Percentiles rank a stretch among this genome's conserved stretches.
phyloP scores from a whole-genome alignment of 1,140 invertebrate species.

The Zeugodacus cucurbitae region DNA sequence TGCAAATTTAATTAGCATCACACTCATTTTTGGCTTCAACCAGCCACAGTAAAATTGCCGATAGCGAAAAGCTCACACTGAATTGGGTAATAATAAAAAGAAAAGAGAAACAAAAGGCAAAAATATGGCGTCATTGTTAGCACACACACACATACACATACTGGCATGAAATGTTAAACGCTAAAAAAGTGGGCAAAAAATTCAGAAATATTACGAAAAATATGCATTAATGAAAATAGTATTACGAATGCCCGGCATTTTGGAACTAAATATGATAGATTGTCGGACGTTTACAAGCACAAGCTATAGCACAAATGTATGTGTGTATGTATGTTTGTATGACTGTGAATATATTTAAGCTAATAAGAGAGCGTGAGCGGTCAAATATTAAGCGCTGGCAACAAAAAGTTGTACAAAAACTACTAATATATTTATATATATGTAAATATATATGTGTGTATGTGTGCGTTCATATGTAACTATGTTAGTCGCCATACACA shows the following conservation, averaged over 20 bases:
- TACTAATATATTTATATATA: background rate
- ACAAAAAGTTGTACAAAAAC: background rate
- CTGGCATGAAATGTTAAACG: background rate
- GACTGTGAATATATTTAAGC: background rate
- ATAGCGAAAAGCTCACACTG: background rate
- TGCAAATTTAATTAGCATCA: background rate
- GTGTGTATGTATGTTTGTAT: background rate
- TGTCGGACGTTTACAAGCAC: background rate
- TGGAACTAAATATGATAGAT: background rate
- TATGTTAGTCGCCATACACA: background rate
- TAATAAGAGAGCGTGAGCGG: background rate
- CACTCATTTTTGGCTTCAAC: background rate
- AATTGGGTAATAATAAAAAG: background rate
- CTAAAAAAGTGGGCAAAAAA: background rate
- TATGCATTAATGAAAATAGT: background rate
- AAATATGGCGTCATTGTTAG: background rate
- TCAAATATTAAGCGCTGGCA: background rate
- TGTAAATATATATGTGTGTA: background rate
- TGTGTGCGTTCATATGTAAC: background rate
- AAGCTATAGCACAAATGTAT: background rate
- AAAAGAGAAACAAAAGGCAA: background rate
- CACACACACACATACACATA: background rate
- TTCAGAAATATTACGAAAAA: background rate
- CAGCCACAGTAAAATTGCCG: background rate
- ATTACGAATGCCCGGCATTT: background rate